A percentile compares a stretch with the other conserved stretches of the same genome.
These are phyloP conservation scores for Cinara cedri DNA, from an alignment of 2,888 invertebrate species.

Conservation along the genomic window DNA sequence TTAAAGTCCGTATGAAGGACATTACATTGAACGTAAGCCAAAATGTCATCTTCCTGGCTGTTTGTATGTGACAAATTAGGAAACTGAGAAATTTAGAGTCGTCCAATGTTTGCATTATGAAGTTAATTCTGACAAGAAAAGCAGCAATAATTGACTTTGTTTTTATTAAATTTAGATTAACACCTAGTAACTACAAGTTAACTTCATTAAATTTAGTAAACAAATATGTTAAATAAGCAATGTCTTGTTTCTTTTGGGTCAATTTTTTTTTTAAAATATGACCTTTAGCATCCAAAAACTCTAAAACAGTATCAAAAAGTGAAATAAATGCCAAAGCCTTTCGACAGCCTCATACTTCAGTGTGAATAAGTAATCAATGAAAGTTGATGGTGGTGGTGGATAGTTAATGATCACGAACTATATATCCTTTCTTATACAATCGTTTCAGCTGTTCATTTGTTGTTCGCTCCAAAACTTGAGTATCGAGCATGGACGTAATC, in stretches of 20 bases:
- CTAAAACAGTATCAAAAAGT: constrained; percentile 57
- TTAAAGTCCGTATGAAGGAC: too few relatives aligned
- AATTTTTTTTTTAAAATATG: constrained; percentile 60
- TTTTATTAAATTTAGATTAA: background rate
- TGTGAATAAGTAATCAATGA: constrained; percentile 57
- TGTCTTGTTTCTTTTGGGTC: constrained; percentile 61
- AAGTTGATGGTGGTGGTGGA: too few relatives aligned
- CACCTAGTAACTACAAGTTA: too few relatives aligned
- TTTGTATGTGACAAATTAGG: background rate
- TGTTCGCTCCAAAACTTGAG: too few relatives aligned
- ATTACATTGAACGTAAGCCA: background rate
- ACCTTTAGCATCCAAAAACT: constrained; percentile 56
- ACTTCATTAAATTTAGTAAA: constrained; percentile 35
- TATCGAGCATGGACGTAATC: too few relatives aligned
- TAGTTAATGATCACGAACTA: too few relatives aligned
- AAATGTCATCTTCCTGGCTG: background rate
- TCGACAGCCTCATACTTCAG: constrained; percentile 60
- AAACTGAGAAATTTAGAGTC: background rate
- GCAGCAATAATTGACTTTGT: background rate
- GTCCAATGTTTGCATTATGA: background rate
- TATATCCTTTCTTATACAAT: too few relatives aligned
- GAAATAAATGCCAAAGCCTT: constrained; percentile 60
- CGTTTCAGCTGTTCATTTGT: too few relatives aligned
- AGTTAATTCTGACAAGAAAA: constrained; percentile 4
- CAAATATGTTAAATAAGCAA: constrained; percentile 45